These are phyloP conservation scores for Hemithea aestivaria DNA, from an alignment of 2,888 invertebrate genomes.

Conservation along the genomic window DNA sequence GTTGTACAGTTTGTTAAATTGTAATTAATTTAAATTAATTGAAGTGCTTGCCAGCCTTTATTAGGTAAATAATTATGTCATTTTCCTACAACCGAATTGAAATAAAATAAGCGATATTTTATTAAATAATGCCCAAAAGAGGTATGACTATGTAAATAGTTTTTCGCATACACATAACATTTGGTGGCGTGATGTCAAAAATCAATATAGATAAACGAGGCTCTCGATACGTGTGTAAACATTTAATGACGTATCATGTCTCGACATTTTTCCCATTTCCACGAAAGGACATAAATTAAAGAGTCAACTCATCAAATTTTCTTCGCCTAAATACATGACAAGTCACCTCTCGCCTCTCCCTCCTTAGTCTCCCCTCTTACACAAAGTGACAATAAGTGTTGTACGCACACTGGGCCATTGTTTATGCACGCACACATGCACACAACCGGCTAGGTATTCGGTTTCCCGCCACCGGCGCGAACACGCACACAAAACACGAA, in stretches of 20 bases:
- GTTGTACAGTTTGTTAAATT: too few relatives aligned
- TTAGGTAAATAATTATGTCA: too few relatives aligned
- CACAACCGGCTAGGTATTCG: constrained; percentile 72
- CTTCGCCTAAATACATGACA: constrained; percentile 78
- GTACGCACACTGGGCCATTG: constrained; percentile 58
- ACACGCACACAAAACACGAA: constrained; percentile 75
- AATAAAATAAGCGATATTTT: too few relatives aligned
- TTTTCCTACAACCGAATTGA: too few relatives aligned
- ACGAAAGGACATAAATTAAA: constrained; percentile 67
- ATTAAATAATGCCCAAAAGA: too few relatives aligned
- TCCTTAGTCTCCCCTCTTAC: constrained; percentile 69
- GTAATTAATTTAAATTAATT: too few relatives aligned
- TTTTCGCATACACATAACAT: constrained; percentile 52
- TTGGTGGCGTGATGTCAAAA: constrained; percentile 60
- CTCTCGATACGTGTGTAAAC: constrained; percentile 51
- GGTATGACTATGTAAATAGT: too few relatives aligned
- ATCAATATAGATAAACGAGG: constrained; percentile 57
- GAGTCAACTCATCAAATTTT: constrained; percentile 72
- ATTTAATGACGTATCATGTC: constrained; percentile 35
- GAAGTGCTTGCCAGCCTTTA: too few relatives aligned
- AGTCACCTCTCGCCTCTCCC: constrained; percentile 72
- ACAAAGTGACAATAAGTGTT: constrained; percentile 75
- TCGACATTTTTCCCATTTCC: constrained; percentile 38
- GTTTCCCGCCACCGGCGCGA: constrained; percentile 76
- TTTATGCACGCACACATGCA: constrained; percentile 68